Conservation (phyloP, 2,888 invertebrate genomes). For the Drosophila macrospina region DNA sequence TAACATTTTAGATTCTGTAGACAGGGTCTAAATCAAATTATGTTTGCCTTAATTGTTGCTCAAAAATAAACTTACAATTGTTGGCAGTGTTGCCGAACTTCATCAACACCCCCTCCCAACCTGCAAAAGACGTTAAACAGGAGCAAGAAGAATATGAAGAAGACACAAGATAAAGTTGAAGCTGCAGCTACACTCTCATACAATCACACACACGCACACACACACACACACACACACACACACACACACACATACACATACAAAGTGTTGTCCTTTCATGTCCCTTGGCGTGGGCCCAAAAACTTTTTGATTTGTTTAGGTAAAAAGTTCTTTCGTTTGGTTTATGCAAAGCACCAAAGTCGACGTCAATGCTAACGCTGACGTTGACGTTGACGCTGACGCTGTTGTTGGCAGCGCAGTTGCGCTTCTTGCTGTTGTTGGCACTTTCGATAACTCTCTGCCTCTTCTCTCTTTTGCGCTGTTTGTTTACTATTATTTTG, state of each 20-base stretch:
- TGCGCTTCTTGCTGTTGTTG: conserved; percentile 21
- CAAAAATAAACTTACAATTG: conserved; percentile 44
- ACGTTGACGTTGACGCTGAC: conserved; percentile 11
- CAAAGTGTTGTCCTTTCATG: conserved; percentile 59
- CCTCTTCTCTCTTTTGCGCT: not conserved
- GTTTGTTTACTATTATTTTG: conserved; percentile 70
- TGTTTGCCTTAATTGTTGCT: conserved; percentile 44
- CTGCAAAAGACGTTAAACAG: conserved; percentile 11
- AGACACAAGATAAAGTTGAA: conserved; percentile 23
- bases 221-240: not conserved
- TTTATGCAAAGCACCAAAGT: conserved; percentile 58
- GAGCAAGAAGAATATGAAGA: conserved; percentile 1
- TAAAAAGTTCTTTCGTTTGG: conserved; percentile 63
- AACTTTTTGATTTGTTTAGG: conserved; percentile 70
- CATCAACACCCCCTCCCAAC: conserved; percentile 24
- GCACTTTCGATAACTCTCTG: conserved; percentile 16
- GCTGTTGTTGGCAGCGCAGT: conserved; percentile 15
- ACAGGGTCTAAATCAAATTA: conserved; percentile 36
- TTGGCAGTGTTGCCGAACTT: conserved; percentile 55
- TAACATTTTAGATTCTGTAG: not conserved
- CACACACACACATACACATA: not conserved
- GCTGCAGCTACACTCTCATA: conserved; percentile 25
- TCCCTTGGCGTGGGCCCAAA: conserved; percentile 46
- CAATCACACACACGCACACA: not conserved
- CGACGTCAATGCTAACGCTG: conserved; percentile 13